Evolutionary conservation across 2,113 vertebrate genomes (phyloP).

Genomic region (Microtus pennsylvanicus): DNA sequence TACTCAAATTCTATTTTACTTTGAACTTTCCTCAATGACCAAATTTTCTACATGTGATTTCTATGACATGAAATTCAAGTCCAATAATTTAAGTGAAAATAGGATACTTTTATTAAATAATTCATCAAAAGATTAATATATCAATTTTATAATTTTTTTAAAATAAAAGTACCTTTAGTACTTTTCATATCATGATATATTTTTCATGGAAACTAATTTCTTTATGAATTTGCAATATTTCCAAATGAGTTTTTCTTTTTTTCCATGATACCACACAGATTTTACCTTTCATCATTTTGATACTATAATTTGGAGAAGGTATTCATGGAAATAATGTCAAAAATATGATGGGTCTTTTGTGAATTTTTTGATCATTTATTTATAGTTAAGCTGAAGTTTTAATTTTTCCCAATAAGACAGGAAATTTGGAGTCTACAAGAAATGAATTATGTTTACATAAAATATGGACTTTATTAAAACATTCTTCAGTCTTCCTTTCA

Average conservation of each 20-base stretch:
- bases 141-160: background rate
- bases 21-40: no score
- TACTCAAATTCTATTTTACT: no score
- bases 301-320: background rate
- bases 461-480: background rate
- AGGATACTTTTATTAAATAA: background rate
- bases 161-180: background rate
- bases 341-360: background rate
- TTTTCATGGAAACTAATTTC: background rate
- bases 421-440: background rate
- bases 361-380: constrained; percentile 29
- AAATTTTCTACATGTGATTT: background rate
- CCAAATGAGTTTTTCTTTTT: background rate
- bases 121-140: background rate
- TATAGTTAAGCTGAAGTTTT: constrained; percentile 6
- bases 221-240: constrained; percentile 33
- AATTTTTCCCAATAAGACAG: background rate
- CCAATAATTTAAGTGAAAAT: background rate
- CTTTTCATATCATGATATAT: background rate
- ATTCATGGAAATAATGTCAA: constrained; percentile 15
- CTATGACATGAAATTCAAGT: background rate
- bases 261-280: background rate
- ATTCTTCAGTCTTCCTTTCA: background rate
- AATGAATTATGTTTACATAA: background rate
- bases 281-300: constrained; percentile 19